Conservation (phyloP, 2,888 invertebrate species). For the Drosophila limbata region DNA sequence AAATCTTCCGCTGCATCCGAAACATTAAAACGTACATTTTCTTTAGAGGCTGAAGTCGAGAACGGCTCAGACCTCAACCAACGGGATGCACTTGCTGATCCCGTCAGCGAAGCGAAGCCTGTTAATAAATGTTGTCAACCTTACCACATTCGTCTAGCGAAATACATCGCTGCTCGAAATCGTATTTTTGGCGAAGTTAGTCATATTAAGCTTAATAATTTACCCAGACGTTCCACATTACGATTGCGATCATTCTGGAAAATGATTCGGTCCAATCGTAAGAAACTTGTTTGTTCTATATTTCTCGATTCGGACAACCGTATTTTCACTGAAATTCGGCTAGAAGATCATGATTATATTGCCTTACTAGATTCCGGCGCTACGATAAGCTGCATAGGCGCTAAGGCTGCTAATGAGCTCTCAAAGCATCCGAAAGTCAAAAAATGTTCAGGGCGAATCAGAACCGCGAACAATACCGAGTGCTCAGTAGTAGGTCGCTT, state of each 20-base stretch:
- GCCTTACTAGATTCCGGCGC: constrained; percentile 1
- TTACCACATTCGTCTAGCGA: background rate
- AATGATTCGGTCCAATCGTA: background rate
- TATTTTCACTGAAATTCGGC: background rate
- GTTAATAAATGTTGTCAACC: background rate
- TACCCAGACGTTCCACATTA: background rate
- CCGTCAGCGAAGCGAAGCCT: background rate
- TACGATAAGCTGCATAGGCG: constrained; percentile 3
- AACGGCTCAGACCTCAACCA: background rate
- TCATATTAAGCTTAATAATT: background rate
- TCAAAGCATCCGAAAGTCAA: background rate
- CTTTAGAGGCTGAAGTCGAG: background rate
- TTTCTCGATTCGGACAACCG: background rate
- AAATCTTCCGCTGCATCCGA: background rate
- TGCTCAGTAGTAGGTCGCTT: background rate
- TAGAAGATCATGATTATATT: background rate
- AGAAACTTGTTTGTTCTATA: background rate
- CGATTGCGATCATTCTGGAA: constrained; percentile 1
- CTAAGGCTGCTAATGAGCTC: background rate
- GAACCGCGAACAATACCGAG: background rate
- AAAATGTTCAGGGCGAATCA: background rate
- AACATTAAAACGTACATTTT: background rate
- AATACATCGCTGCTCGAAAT: background rate
- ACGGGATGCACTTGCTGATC: background rate
- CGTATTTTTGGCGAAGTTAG: constrained; percentile 2